Evolutionary conservation across 2,113 vertebrate genomes (phyloP), one percentile per base, ranked within the genome.

Genomic region (Halichoerus grypus): DNA sequence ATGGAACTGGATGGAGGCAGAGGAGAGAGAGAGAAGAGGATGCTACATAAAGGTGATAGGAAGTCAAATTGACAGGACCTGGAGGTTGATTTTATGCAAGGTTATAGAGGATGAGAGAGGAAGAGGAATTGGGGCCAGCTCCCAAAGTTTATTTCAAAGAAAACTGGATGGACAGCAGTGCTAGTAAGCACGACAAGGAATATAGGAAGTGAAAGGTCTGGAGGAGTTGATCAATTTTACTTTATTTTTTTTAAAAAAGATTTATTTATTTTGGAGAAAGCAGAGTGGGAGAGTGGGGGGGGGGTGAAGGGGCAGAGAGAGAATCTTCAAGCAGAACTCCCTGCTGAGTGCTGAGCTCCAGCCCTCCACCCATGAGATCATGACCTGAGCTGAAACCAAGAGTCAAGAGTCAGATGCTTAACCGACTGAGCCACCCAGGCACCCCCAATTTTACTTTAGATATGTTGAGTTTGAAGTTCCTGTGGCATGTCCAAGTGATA

Each of bases 1-100:
- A 19, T 24, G 31, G 26, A 89, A 76, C 65, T 33, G 46, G 82
- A 36, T 67, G 71, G 91, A 94, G 51, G 72, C 82, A 94, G 82
- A 85, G 19, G 92, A 87, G 72, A 57, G 0, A n/a, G 33, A 9
- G 33, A 69, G 76, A 83, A 84, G 57, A 76, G 81, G 28, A 16
- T 7, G 53, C 69, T 46, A 28, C 36, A 13, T 3, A 28, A 33
- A 33, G 81, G 49, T 2, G 0, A 53, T 4, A 57, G n/a, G 76
- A 42, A 74, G 39, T 59, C 33, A 77, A 71, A 71, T 9, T 9
- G 28, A 8, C n/a, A 9, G 2, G 4, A 26, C 51, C 22, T 42
- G 24, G 5, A 46, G 51, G 24, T n/a, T 61, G 26, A 9, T 80
- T 82, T 83, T 39, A 36, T 42, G 46, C 21, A 18, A 77, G 31